A percentile compares a stretch with the other conserved stretches of the same genome.
Conservation (phyloP, 1,140 invertebrate species). For the Lamellibrachia luymesi region DNA sequence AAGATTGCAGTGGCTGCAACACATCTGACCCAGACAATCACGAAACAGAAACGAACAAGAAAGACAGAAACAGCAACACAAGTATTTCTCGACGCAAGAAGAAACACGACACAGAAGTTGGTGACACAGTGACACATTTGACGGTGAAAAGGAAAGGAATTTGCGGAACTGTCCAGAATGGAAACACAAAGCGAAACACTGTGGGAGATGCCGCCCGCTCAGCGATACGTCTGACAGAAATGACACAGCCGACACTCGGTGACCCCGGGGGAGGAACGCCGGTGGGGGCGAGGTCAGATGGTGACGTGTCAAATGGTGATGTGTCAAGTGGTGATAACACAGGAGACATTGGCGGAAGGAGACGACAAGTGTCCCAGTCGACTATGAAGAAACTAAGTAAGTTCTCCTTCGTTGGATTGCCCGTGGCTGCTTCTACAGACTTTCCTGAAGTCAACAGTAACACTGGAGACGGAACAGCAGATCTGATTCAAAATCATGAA, state of each 20-base stretch:
- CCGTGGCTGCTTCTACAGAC: neutral
- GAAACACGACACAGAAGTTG: neutral
- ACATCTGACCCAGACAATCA: neutral
- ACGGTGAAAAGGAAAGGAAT: neutral
- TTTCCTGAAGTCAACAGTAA: too few relatives aligned
- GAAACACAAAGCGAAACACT: neutral
- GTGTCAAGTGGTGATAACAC: neutral
- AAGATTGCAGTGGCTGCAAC: neutral
- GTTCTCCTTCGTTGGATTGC: neutral
- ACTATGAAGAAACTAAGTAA: neutral
- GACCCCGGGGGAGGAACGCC: neutral
- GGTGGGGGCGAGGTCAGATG: neutral
- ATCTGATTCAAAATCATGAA: too few relatives aligned
- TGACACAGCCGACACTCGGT: neutral
- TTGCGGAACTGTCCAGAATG: neutral
- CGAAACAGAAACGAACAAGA: neutral
- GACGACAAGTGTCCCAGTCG: neutral
- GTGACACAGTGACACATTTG: neutral
- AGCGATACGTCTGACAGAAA: neutral
- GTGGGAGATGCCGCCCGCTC: neutral
- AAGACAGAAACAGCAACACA: neutral
- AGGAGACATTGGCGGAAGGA: neutral
- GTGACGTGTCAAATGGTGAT: neutral
- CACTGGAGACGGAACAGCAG: too few relatives aligned
- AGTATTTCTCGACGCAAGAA: neutral